These are phyloP conservation scores for Flexamia atlantica DNA, from an alignment of 2,888 invertebrate species.

Conservation along the genomic window DNA sequence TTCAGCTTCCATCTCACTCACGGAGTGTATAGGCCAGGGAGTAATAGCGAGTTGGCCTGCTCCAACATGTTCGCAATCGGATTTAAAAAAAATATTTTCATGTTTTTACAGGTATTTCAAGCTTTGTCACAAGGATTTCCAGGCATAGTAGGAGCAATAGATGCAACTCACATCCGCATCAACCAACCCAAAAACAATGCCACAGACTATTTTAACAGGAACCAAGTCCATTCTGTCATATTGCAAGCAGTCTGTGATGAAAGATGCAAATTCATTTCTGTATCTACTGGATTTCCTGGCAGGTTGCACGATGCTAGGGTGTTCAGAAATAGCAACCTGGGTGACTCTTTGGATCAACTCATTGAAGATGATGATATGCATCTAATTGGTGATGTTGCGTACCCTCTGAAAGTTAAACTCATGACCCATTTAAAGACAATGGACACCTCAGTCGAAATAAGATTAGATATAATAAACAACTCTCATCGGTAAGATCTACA, in stretches of 20 bases:
- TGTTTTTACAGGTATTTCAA: slow-evolving; percentile 46
- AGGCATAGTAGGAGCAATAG: slow-evolving; percentile 36
- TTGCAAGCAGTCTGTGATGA: slow-evolving; percentile 39
- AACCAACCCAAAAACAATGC: slow-evolving; percentile 11
- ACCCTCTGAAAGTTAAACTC: neutral
- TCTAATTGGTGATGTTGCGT: slow-evolving; percentile 34
- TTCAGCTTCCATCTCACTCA: too few species aligned
- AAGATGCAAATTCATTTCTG: slow-evolving; percentile 20
- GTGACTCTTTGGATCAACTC: neutral
- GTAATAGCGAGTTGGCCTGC: too few species aligned
- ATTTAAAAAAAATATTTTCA: too few species aligned
- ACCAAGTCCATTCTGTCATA: slow-evolving; percentile 24
- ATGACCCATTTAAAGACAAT: slow-evolving; percentile 26
- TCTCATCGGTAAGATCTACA: slow-evolving; percentile 14
- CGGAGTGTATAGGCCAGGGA: too few species aligned
- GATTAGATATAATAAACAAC: slow-evolving; percentile 7
- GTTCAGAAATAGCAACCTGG: neutral
- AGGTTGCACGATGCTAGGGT: slow-evolving; percentile 42
- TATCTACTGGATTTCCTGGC: slow-evolving; percentile 36
- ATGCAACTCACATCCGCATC: slow-evolving; percentile 10
- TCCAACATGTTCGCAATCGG: too few species aligned
- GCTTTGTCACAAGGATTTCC: slow-evolving; percentile 28
- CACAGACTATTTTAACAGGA: slow-evolving; percentile 19
- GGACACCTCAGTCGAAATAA: slow-evolving; percentile 1
- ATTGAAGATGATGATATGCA: neutral